A percentile compares a stretch with the other conserved stretches of the same genome.
Conservation (phyloP, 2,888 invertebrate species). For the Vanessa cardui region DNA sequence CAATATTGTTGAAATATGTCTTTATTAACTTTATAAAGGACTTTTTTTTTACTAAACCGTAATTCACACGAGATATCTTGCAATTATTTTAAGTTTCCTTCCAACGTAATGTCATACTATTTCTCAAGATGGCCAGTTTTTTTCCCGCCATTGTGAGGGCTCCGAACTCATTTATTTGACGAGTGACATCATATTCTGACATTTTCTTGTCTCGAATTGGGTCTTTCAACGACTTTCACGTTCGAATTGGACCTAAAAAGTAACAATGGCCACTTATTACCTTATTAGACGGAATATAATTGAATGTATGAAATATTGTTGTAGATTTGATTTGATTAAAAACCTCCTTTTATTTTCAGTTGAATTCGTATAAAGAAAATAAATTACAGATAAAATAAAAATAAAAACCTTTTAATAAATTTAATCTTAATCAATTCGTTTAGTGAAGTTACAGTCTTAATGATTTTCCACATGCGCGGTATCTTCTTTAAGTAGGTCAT, state of each 20-base stretch:
- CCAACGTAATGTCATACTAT: slow-evolving; percentile 25
- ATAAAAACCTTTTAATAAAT: too few species aligned
- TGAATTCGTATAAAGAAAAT: too few species aligned
- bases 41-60: background rate
- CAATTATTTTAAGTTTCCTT: slow-evolving; percentile 20
- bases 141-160: slow-evolving; percentile 31
- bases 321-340: background rate
- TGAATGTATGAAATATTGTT: background rate
- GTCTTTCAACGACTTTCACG: slow-evolving; percentile 16
- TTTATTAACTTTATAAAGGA: background rate
- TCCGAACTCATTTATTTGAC: slow-evolving; percentile 37
- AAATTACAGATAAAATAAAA: too few species aligned
- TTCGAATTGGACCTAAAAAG: background rate
- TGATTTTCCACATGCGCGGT: too few species aligned
- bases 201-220: slow-evolving; percentile 25
- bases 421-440: too few species aligned
- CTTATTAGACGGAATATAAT: background rate
- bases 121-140: slow-evolving; percentile 31
- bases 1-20: too few species aligned
- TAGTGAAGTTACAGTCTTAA: too few species aligned
- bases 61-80: background rate
- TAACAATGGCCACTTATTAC: slow-evolving; percentile 7
- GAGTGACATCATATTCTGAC: slow-evolving; percentile 34
- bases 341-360: background rate
- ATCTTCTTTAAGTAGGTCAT: too few species aligned